Conservation (phyloP, 2,888 invertebrate genomes). For the Phrixothrix hirtus region DNA sequence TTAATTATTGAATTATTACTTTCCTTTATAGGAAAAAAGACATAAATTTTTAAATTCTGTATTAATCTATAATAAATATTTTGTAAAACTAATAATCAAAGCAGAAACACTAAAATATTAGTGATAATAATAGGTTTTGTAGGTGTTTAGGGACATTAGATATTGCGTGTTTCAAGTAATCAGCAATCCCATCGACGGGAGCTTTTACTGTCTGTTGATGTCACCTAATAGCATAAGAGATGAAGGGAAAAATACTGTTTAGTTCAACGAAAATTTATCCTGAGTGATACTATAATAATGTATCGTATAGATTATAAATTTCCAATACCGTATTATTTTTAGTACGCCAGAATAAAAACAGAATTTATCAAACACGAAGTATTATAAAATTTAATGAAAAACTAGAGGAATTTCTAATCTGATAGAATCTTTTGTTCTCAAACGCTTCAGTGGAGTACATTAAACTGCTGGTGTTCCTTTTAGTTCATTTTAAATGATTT, state of each 20-base stretch:
- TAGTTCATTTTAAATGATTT: neutral
- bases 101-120: neutral
- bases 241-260: constrained; percentile 11
- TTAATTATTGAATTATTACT: too few species aligned
- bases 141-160: constrained; percentile 34
- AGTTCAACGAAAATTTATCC: constrained; percentile 17
- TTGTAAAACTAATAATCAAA: constrained; percentile 1
- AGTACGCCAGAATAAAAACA: constrained; percentile 30
- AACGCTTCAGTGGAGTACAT: neutral
- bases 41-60: too few species aligned
- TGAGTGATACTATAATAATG: too few species aligned
- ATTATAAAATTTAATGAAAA: constrained; percentile 35
- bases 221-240: constrained; percentile 34
- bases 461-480: neutral
- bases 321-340: constrained; percentile 33
- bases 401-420: constrained; percentile 34
- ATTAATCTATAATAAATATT: constrained; percentile 1
- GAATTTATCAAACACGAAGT: constrained; percentile 35
- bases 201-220: constrained; percentile 37
- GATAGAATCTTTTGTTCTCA: constrained; percentile 32
- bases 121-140: constrained; percentile 13
- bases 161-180: constrained; percentile 36
- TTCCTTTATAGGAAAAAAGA: too few species aligned
- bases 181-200: constrained; percentile 37
- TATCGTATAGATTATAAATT: too few species aligned